Base-by-base conservation (phyloP, 2,888 invertebrate species). In the Meandrusa payeni region DNA sequence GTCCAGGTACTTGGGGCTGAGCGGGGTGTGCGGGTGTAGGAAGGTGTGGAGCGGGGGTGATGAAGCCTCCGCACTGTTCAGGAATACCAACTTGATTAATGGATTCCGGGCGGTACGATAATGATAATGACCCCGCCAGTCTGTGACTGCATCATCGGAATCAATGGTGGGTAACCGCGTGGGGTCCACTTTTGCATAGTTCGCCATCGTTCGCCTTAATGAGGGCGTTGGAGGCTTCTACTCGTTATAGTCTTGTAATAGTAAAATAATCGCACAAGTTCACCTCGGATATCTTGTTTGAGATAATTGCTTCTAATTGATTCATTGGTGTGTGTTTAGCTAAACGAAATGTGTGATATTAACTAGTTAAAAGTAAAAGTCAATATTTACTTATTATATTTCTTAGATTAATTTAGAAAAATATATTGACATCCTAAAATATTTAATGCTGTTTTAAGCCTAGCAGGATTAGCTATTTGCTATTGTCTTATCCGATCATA, bases 61-160 rank as follows among this genome's bases (percentile, higher is more conserved):
- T 60, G 65, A 57, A 57, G 57, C 59, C 58, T 60, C 54, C 54
- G 47, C 59, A 65, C 68, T 61, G 63, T 70, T 71, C 73, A 74
- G 77, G 75, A 72, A 81, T 77, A 79, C 71, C 82, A 74, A 76
- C 78, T 75, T 86, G 86, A 86, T 86, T 86, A 86, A 86, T 86
- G 83, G 78, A 81, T 79, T 69, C 75, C 69, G 65, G 63, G 64
- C 69, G 66, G 67, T 58, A 65, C 74, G 76, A 72, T 86, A 85
- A 83, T 85, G 80, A 83, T 85, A 82, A 86, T 85, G 83, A 85
- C 76, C 76, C 68, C 52, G 64, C 59, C 71, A 72, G 71, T 68
- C 71, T 65, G 64, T 62, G 67, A 67, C 69, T 76, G 74, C 72
- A 82, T 81, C 82, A 81, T 76, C 72, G 61, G 69, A 77, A 76